A percentile compares a stretch with the other conserved stretches of the same genome.
Conservation (phyloP, 2,113 vertebrate species). For the Athene noctua region DNA sequence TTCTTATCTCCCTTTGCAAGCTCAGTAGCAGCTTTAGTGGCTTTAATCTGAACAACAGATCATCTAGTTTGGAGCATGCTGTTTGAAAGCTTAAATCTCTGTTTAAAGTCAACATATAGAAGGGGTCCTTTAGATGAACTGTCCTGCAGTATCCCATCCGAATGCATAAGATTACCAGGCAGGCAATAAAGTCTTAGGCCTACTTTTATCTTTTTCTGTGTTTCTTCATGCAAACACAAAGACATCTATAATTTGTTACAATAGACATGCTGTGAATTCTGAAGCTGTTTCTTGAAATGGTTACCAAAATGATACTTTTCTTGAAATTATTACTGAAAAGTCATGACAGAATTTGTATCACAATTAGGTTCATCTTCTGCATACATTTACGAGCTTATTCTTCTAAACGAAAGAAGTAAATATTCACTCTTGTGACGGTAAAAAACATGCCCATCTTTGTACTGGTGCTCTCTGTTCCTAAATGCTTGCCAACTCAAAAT, state of each 20-base stretch:
- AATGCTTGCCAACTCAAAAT: background rate
- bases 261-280: background rate
- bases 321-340: background rate
- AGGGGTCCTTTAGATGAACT: background rate
- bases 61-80: background rate
- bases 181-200: background rate
- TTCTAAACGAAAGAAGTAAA: background rate
- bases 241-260: background rate
- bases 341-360: background rate
- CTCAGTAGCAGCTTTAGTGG: background rate
- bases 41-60: constrained; percentile 26
- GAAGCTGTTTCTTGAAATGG: background rate
- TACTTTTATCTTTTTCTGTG: background rate
- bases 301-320: background rate
- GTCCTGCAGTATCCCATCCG: background rate
- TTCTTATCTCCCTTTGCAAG: constrained; percentile 33
- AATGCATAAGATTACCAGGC: background rate
- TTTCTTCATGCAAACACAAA: background rate
- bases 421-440: background rate
- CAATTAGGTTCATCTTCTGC: background rate
- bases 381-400: background rate
- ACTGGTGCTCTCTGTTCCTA: background rate
- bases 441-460: background rate
- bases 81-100: constrained; percentile 8
- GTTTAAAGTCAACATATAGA: background rate